Conservation (phyloP, 2,113 vertebrate genomes). For the Nycticebus coucang region DNA sequence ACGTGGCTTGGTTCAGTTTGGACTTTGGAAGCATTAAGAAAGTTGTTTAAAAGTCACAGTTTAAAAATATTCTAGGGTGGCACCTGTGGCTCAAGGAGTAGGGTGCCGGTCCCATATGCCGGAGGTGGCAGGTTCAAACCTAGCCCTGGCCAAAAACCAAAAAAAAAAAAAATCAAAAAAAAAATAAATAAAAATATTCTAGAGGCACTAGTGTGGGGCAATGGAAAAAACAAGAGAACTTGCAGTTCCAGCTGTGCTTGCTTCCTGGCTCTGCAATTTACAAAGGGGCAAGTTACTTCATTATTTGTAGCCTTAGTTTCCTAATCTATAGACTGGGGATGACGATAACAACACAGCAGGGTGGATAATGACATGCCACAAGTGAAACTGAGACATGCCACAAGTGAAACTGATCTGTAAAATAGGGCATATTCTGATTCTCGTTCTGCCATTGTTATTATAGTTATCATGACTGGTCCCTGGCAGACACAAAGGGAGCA, state of each 20-base stretch:
- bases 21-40: constrained; percentile 62
- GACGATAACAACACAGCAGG: not conserved
- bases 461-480: not conserved
- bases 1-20: constrained; percentile 42
- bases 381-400: not conserved
- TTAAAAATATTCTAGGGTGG: constrained; percentile 67
- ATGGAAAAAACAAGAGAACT: constrained; percentile 50
- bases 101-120: too few relatives aligned
- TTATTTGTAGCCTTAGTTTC: constrained; percentile 22
- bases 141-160: too few relatives aligned
- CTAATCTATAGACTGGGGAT: constrained; percentile 31
- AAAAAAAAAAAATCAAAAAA: too few relatives aligned
- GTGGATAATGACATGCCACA: not conserved
- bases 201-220: not conserved
- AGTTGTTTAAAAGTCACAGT: constrained; percentile 65
- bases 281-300: not conserved
- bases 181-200: constrained; percentile 69
- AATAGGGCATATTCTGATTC: not conserved
- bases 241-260: not conserved
- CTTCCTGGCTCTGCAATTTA: constrained; percentile 8
- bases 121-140: too few relatives aligned
- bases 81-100: too few relatives aligned
- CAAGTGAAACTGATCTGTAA: not conserved
- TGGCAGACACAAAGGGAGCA: not conserved
- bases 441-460: constrained; percentile 19